Evolutionary conservation across 2,888 invertebrate species (phyloP), one percentile per base, ranked within the genome.

Genomic region (Homarus gammarus): DNA sequence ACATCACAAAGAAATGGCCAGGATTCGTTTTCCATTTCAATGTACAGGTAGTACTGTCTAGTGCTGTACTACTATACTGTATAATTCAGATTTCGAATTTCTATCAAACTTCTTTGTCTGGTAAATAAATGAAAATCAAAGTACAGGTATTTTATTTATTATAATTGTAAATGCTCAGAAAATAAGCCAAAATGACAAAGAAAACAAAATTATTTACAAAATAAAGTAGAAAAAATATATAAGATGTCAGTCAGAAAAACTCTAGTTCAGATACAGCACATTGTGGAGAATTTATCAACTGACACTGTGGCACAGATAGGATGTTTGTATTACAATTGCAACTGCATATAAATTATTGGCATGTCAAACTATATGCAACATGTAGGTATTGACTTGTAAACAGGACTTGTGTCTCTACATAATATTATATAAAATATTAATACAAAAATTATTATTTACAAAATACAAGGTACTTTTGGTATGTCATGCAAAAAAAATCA

Each of bases 301-400:
- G 87, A 87, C 82, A 82, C 83, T 83, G 87, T 87, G 87, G 87
- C 87, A 87, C 87, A 73, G 87, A 72, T 22, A 87, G 83, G 73
- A 33, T 82, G 77, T 75, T 83, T 87, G 82, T 64, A 82, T 87
- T 82, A 83, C 56, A 84, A 38, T 44, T 56, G 72, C 40, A 73
- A 70, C 40, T 56, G 84, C 51, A 82, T 33, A 77, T 84, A 61
- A 75, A 75, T 61, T 68, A 84, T 64, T 56, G 27, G 40, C 51
- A 51, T 81, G 36, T 79, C 44, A 68, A 40, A 84, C 38, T 75
- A 49, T 27, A 68, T 85, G 77, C 44, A 77, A 78, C 85, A 77
- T 78, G 33, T 78, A 85, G 70, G 64, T 31, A 77, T 68, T 77
- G 75, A 85, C 85, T 68, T 64, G 64, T 44, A 51, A 83, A 85